Evolutionary conservation across 1,140 invertebrate genomes (phyloP), one percentile per base, ranked within the genome.

Genomic region (Drosophila nigromelanica): DNA sequence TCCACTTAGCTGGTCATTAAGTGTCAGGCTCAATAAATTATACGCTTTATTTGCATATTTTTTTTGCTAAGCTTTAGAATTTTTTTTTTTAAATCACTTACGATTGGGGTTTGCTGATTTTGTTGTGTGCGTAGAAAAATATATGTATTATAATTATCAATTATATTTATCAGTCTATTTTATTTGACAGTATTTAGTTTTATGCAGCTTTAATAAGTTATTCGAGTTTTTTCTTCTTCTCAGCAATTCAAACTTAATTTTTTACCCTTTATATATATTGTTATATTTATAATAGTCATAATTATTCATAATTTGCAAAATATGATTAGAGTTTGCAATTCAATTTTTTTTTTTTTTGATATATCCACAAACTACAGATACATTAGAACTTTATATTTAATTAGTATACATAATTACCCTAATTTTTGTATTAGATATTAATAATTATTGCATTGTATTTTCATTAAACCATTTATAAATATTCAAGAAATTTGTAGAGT

Each of bases 1-100:
- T 59, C 47, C 42, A 52, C 61, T 72, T 58, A 67, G 42, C 62
- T 55, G 62, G 14, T 54, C 62, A 72, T 72, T 67, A 66, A 21
- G 27, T 66, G 54, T 15, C 18, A 56, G 69, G 45, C 62, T 52
- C 47, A 64, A 72, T 72, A 59, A 52, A 66, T 71, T 51, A 37
- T 40, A 11, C 47, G 45, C 18, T 51, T 66, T 66, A 59, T 72
- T 71, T 66, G 43, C 68, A 71, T 71, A 50, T 55, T 24, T 33
- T 33, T 7, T 58, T 37, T 27, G 52, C 45, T 5, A 27, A 54
- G 43, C 39, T 47, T 37, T 42, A 14, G 2, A 11, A 4, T 30
- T 14, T 61, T 24, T 61, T 24, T 30, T 10, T 12, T 8, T 35
- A 35, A 33, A 33, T 6, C 33, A 27, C 27, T 27, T 5, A 27